These are phyloP conservation scores for Charanyca ferruginea DNA, from an alignment of 2,888 invertebrate genomes.

Conservation along the genomic window DNA sequence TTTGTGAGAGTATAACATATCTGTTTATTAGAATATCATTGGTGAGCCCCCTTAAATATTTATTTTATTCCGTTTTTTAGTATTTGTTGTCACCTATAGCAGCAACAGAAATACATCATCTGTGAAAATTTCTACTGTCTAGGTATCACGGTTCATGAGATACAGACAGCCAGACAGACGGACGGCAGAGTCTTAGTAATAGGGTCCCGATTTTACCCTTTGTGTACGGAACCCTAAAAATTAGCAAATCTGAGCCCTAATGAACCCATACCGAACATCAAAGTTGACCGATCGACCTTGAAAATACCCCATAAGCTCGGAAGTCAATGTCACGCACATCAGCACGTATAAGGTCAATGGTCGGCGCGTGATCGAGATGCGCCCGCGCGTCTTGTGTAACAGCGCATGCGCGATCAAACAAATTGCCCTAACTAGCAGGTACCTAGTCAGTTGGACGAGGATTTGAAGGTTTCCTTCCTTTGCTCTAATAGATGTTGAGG, in stretches of 20 bases:
- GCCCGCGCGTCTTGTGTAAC: conserved; percentile 65
- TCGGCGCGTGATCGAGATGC: conserved; percentile 66
- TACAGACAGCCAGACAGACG: too few relatives aligned
- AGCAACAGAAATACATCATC: too few relatives aligned
- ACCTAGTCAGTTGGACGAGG: conserved; percentile 33
- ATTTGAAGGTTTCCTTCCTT: conserved; percentile 57
- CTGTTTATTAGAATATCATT: too few relatives aligned
- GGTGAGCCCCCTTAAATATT: too few relatives aligned
- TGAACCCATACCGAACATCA: background rate
- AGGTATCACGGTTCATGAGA: too few relatives aligned
- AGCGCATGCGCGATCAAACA: conserved; percentile 70
- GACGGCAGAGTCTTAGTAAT: too few relatives aligned
- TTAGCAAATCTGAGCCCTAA: background rate
- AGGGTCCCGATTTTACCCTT: too few relatives aligned
- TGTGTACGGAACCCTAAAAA: too few relatives aligned
- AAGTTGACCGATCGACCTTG: conserved; percentile 50
- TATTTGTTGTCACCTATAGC: too few relatives aligned
- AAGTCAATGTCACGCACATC: conserved; percentile 71
- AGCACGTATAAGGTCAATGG: conserved; percentile 74
- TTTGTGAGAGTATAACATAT: too few relatives aligned
- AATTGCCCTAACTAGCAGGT: conserved; percentile 60
- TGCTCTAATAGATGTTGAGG: conserved; percentile 7
- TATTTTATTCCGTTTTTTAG: too few relatives aligned
- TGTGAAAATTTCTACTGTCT: too few relatives aligned
- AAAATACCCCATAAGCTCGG: conserved; percentile 51